Evolutionary conservation across 2,888 invertebrate species (phyloP).

Genomic region (Sipunculus nudus): DNA sequence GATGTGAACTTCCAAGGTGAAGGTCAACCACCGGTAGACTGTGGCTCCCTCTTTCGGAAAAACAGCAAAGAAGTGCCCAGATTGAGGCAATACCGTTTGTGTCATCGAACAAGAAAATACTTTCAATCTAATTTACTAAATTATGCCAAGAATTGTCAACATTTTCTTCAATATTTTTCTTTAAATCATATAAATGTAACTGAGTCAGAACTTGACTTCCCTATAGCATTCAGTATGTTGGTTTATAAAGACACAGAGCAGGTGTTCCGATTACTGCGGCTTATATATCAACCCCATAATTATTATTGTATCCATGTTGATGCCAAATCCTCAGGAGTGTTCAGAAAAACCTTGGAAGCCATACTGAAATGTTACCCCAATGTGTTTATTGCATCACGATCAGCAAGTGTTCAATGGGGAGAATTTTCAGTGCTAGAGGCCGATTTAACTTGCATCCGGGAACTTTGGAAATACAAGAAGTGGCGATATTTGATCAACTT

Average conservation of each 20-base stretch:
- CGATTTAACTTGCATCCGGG: conserved; percentile 51
- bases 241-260: conserved; percentile 38
- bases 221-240: conserved; percentile 47
- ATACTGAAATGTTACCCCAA: conserved; percentile 48
- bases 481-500: conserved; percentile 60
- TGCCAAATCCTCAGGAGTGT: conserved; percentile 26
- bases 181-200: too few species aligned
- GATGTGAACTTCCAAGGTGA: too few species aligned
- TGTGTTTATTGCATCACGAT: conserved; percentile 42
- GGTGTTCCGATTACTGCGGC: conserved; percentile 25
- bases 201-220: conserved; percentile 39
- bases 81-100: too few species aligned
- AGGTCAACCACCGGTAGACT: too few species aligned
- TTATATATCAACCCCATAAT: conserved; percentile 44
- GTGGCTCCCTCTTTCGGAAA: too few species aligned
- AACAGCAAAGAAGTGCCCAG: too few species aligned
- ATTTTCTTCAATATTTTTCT: too few species aligned
- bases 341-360: conserved; percentile 26
- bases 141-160: too few species aligned
- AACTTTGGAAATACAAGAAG: conserved; percentile 23
- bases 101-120: too few species aligned
- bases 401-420: conserved; percentile 46
- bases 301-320: conserved; percentile 55
- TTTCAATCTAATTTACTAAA: too few species aligned
- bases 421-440: conserved; percentile 47